These are phyloP conservation scores for Malurus splendens DNA, from an alignment of 2,797 vertebrate species.

Conservation along the genomic window DNA sequence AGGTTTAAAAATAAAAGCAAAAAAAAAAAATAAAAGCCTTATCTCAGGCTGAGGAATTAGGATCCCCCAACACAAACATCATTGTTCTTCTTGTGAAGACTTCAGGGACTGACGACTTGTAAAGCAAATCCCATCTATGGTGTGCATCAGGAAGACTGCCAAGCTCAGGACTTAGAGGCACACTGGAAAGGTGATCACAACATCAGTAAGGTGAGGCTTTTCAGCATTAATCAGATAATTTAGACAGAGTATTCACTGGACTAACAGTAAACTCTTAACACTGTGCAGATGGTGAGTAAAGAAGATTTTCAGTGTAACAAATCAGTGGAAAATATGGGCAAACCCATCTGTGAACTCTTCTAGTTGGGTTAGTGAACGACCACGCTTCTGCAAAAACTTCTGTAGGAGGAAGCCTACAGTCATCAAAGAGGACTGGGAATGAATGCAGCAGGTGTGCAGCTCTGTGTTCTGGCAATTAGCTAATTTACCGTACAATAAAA, in stretches of 20 bases:
- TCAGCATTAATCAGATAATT: neutral
- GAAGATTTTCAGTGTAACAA: neutral
- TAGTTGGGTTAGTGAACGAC: neutral
- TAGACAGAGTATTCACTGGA: neutral
- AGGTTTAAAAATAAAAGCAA: neutral
- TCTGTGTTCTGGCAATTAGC: neutral
- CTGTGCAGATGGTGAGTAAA: neutral
- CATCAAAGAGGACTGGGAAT: neutral
- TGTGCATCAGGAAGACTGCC: neutral
- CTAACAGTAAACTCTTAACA: neutral
- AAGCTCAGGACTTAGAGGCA: neutral
- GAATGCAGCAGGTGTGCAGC: neutral
- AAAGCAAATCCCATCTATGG: neutral
- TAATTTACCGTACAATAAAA: neutral
- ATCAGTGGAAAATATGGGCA: neutral
- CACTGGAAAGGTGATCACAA: neutral
- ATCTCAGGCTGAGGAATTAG: neutral
- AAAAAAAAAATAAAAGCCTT: neutral
- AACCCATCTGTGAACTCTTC: neutral
- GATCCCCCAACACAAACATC: fast-evolving
- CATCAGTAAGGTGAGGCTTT: neutral
- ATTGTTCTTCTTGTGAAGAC: neutral
- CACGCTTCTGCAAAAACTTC: neutral
- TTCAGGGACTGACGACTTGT: neutral
- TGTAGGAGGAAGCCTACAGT: neutral